Conservation (phyloP, 2,888 invertebrate species). For the Limenitis camilla region DNA sequence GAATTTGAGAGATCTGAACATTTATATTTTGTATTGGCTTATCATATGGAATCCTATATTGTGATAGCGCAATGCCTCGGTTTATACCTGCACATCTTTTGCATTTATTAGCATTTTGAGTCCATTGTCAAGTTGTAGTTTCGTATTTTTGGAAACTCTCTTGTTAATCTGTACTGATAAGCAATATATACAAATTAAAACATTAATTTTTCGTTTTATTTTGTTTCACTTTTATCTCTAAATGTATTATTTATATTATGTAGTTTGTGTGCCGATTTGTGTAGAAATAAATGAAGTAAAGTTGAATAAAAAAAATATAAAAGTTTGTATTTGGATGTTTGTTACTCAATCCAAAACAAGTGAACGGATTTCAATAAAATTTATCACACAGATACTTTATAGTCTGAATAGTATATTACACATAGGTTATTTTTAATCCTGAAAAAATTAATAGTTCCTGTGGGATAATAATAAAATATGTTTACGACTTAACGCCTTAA, state of each 20-base stretch:
- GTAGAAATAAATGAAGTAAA: neutral
- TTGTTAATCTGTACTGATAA: slow-evolving; percentile 72
- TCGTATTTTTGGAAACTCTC: slow-evolving; percentile 61
- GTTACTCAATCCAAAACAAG: too few relatives aligned
- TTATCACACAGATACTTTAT: too few relatives aligned
- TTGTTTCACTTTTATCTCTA: neutral
- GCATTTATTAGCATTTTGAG: slow-evolving; percentile 73
- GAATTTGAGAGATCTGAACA: slow-evolving; percentile 54
- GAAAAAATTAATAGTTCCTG: too few relatives aligned
- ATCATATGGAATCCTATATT: slow-evolving; percentile 47
- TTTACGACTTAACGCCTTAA: too few relatives aligned
- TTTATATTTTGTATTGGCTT: slow-evolving; percentile 57
- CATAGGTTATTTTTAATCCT: too few relatives aligned
- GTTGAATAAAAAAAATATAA: neutral
- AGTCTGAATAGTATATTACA: too few relatives aligned
- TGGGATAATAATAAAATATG: too few relatives aligned
- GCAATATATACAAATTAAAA: slow-evolving; percentile 72
- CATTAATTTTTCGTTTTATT: slow-evolving; percentile 28
- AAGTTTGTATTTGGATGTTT: neutral
- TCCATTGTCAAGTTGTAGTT: slow-evolving; percentile 56
- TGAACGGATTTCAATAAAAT: too few relatives aligned
- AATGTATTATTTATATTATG: neutral
- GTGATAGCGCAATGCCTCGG: slow-evolving; percentile 69
- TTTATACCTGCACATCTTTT: slow-evolving; percentile 52
- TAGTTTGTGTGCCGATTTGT: neutral